These are phyloP conservation scores for Erpetoichthys calabaricus DNA, from an alignment of 2,797 vertebrate species.

Conservation along the genomic window DNA sequence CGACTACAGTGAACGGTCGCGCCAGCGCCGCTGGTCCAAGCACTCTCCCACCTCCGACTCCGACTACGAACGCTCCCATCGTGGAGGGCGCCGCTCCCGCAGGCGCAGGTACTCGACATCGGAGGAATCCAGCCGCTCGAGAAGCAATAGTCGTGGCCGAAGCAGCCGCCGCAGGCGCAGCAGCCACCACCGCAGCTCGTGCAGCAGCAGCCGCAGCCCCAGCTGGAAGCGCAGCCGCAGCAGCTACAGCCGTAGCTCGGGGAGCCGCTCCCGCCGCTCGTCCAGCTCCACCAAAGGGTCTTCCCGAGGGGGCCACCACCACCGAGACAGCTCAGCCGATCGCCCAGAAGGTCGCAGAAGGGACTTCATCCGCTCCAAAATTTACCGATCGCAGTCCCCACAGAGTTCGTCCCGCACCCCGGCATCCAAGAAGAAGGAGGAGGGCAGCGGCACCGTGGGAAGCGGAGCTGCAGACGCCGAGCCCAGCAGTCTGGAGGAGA, in stretches of 20 bases:
- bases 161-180: slow-evolving; percentile 53
- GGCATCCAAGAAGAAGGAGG: slow-evolving; percentile 32
- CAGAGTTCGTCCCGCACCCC: slow-evolving; percentile 53
- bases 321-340: slow-evolving; percentile 57
- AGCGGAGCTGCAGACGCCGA: slow-evolving; percentile 25
- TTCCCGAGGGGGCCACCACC: slow-evolving; percentile 51
- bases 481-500: slow-evolving; percentile 59
- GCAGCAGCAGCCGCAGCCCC: slow-evolving; percentile 73
- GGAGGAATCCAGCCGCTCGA: slow-evolving; percentile 78
- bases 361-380: slow-evolving; percentile 83
- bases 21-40: slow-evolving; percentile 60
- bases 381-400: slow-evolving; percentile 88
- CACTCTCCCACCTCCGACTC: slow-evolving; percentile 62
- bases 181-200: slow-evolving; percentile 55
- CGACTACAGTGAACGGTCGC: slow-evolving; percentile 68
- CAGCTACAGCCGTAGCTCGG: slow-evolving; percentile 74
- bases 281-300: slow-evolving; percentile 55
- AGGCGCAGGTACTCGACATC: slow-evolving; percentile 72
- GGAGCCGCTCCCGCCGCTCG: slow-evolving; percentile 77
- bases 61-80: slow-evolving; percentile 73
- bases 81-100: slow-evolving; percentile 48
- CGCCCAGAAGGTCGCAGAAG: slow-evolving; percentile 55
- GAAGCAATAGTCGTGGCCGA: slow-evolving; percentile 58
- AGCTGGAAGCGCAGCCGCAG: slow-evolving; percentile 74
- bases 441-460: slow-evolving; percentile 25